Evolutionary conservation across 2,888 invertebrate species (phyloP).

Genomic region (Erebia aethiops): DNA sequence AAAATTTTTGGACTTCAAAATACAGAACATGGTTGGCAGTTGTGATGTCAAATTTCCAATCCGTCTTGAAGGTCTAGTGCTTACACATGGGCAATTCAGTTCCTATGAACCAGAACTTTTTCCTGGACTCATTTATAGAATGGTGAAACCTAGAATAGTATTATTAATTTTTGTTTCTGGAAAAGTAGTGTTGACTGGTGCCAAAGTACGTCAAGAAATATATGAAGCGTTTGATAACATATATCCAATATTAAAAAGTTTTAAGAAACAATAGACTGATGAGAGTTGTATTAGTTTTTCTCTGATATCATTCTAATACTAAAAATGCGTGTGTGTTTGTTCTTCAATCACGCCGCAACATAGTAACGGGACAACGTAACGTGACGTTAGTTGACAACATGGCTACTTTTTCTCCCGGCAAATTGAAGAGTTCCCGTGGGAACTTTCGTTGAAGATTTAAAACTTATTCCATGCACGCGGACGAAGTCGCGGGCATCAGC

Average conservation of each 20-base stretch:
- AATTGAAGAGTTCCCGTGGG: no score
- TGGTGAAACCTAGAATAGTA: conserved; percentile 98
- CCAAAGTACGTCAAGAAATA: conserved; percentile 96
- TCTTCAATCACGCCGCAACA: no score
- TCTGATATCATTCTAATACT: background rate
- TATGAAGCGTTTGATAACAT: conserved; percentile 98
- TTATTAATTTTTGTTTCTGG: conserved; percentile 99
- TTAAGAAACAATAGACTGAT: conserved; percentile 88
- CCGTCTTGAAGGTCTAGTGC: conserved; percentile 88
- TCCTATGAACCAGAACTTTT: conserved; percentile 99
- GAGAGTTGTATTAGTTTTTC: conserved; percentile 2
- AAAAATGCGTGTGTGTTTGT: no score
- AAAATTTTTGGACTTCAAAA: conserved; percentile 91
- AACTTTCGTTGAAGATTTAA: no score
- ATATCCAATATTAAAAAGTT: conserved; percentile 97
- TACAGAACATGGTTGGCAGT: conserved; percentile 91
- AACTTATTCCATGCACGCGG: no score
- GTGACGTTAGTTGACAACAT: no score
- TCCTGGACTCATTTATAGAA: conserved; percentile 98
- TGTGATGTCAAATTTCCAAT: conserved; percentile 91
- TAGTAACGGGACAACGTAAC: no score
- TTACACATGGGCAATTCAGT: conserved; percentile 89
- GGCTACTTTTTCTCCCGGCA: no score
- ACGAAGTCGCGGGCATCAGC: no score
- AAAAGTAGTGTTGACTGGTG: conserved; percentile 98